A percentile compares a stretch with the other conserved stretches of the same genome.
Evolutionary conservation across 1,140 invertebrate species (phyloP).

Genomic region (Brachionus rubens): DNA sequence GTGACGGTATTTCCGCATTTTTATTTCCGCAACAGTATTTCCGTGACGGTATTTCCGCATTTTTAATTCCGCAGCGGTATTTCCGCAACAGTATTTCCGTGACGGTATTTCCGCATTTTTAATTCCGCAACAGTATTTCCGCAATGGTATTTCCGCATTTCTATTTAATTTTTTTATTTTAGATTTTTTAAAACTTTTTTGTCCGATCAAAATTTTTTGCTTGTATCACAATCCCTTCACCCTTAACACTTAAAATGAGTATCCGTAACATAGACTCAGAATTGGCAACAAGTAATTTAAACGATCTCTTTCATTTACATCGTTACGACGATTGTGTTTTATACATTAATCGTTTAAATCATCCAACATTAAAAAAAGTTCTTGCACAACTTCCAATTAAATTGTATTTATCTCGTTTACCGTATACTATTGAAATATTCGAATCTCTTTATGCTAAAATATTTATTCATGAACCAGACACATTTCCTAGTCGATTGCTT

Average conservation of each 20-base stretch:
- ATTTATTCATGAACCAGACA: slow-evolving; percentile 43
- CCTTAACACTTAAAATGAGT: slow-evolving; percentile 45
- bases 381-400: slow-evolving; percentile 25
- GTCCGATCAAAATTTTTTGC: too few species aligned
- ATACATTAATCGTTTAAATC: slow-evolving; percentile 35
- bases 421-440: slow-evolving; percentile 40
- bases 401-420: slow-evolving; percentile 26
- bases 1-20: too few species aligned
- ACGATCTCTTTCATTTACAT: slow-evolving; percentile 40
- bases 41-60: too few species aligned
- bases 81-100: too few species aligned
- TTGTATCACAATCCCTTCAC: too few species aligned
- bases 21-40: too few species aligned
- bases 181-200: too few species aligned
- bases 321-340: slow-evolving; percentile 45
- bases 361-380: background rate
- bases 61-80: too few species aligned
- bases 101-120: too few species aligned
- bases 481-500: slow-evolving; percentile 10
- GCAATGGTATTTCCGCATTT: too few species aligned
- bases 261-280: slow-evolving; percentile 42
- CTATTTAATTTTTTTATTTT: too few species aligned
- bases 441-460: slow-evolving; percentile 42
- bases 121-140: too few species aligned
- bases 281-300: background rate